phyloP scores from a whole-genome alignment of 2,797 vertebrate species.

The Syngnathus acus region DNA sequence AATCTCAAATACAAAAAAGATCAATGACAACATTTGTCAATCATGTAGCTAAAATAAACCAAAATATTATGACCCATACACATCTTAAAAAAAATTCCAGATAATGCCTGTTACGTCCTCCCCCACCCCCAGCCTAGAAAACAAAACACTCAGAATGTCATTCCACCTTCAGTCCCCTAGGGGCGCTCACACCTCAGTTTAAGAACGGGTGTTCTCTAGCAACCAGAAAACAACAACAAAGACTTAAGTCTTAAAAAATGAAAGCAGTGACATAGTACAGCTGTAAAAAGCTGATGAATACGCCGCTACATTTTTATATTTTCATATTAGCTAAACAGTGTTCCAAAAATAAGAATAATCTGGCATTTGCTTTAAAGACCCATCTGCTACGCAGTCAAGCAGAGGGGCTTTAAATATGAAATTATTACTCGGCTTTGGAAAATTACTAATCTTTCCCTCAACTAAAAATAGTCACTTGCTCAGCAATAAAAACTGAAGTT shows the following conservation, averaged over 20 bases:
- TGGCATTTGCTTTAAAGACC: not conserved
- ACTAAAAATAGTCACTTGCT: conserved; percentile 1
- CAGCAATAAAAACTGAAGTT: not conserved
- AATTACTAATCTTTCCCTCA: conserved; percentile 1
- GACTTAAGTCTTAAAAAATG: not conserved
- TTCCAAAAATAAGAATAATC: conserved; percentile 5
- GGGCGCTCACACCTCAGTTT: not conserved
- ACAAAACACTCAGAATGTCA: not conserved
- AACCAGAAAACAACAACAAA: conserved; percentile 2
- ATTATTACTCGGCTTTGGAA: not conserved
- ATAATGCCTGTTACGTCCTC: not conserved
- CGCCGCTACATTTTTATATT: not conserved
- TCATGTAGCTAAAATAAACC: not conserved
- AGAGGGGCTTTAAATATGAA: not conserved
- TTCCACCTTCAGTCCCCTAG: not conserved
- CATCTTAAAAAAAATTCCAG: too few species aligned
- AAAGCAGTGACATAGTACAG: not conserved
- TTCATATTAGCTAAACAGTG: conserved; percentile 1
- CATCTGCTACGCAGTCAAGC: not conserved
- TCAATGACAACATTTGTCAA: not conserved
- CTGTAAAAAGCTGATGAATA: conserved; percentile 1
- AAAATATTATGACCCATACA: too few species aligned
- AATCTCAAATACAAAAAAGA: not conserved
- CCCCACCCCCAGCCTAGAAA: not conserved
- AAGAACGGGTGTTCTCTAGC: not conserved